Percentiles rank a stretch among this genome's conserved stretches.
Evolutionary conservation across 2,113 vertebrate genomes (phyloP).

Genomic region (Rhynchopsitta pachyrhyncha): DNA sequence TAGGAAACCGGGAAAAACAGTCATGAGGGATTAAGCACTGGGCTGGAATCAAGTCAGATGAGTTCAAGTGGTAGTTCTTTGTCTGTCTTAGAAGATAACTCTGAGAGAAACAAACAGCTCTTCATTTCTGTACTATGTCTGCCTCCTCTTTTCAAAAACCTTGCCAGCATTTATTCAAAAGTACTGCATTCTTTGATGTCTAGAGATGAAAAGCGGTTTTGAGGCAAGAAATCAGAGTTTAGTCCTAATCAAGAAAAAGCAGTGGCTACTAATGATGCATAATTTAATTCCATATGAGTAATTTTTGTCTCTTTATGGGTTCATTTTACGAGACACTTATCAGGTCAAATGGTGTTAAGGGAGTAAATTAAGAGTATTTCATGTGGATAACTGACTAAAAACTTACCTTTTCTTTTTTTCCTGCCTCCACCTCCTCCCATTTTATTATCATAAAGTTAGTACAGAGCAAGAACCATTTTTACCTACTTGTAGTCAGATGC

Average conservation of each 20-base stretch:
- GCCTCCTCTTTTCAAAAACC: conserved; percentile 9
- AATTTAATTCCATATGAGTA: background rate
- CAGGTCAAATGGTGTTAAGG: conserved; percentile 17
- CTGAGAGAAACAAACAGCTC: conserved; percentile 8
- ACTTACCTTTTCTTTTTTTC: background rate
- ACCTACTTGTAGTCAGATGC: background rate
- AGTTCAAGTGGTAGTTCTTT: conserved; percentile 33
- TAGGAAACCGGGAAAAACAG: background rate
- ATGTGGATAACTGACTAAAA: background rate
- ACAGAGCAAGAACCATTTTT: background rate
- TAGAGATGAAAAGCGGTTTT: conserved; percentile 57
- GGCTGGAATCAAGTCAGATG: background rate
- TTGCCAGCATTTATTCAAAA: conserved; percentile 15
- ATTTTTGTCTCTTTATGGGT: conserved; percentile 42
- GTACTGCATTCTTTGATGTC: conserved; percentile 41
- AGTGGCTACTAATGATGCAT: conserved; percentile 43
- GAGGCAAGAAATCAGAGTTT: conserved; percentile 49
- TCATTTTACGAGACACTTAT: background rate
- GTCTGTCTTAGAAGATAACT: conserved; percentile 25
- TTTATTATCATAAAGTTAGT: background rate
- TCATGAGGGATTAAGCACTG: background rate
- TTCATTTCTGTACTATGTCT: background rate
- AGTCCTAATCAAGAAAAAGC: conserved; percentile 36
- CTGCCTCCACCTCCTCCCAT: background rate
- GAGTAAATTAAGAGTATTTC: background rate